phyloP scores from a whole-genome alignment of 2,797 vertebrate genomes.

The Psittacula derbiana region DNA sequence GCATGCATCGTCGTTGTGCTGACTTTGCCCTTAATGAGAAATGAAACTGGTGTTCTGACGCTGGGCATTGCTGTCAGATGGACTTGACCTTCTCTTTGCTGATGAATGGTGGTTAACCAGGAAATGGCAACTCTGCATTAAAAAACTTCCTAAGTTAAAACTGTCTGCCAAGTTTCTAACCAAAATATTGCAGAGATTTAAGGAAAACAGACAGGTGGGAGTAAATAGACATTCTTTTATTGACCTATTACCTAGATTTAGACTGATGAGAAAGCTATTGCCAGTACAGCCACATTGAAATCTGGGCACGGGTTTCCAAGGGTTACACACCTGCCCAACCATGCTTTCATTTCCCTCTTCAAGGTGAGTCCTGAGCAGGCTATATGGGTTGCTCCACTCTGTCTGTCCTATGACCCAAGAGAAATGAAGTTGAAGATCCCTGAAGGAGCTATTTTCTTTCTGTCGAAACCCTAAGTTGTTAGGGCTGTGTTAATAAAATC shows the following conservation, averaged over 20 bases:
- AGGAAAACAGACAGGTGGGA: not conserved
- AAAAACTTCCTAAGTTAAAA: not conserved
- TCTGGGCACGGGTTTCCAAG: not conserved
- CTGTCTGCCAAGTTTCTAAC: not conserved
- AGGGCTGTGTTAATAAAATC: not conserved
- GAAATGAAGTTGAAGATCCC: not conserved
- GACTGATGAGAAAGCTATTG: not conserved
- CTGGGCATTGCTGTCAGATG: not conserved
- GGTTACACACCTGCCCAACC: not conserved
- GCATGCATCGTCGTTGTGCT: fast-evolving
- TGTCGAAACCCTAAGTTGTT: not conserved
- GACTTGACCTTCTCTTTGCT: not conserved
- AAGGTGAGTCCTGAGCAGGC: not conserved
- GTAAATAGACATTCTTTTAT: not conserved
- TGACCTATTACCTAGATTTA: not conserved
- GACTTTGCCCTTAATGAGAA: not conserved
- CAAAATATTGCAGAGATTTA: not conserved
- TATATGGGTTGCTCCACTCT: not conserved
- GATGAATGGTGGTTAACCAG: not conserved
- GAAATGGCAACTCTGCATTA: not conserved
- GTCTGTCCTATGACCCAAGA: not conserved
- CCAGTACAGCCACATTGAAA: not conserved
- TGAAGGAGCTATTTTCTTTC: not conserved
- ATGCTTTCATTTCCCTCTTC: not conserved
- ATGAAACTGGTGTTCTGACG: not conserved